Conservation (phyloP, 2,797 vertebrate species). For the Lates japonicus region DNA sequence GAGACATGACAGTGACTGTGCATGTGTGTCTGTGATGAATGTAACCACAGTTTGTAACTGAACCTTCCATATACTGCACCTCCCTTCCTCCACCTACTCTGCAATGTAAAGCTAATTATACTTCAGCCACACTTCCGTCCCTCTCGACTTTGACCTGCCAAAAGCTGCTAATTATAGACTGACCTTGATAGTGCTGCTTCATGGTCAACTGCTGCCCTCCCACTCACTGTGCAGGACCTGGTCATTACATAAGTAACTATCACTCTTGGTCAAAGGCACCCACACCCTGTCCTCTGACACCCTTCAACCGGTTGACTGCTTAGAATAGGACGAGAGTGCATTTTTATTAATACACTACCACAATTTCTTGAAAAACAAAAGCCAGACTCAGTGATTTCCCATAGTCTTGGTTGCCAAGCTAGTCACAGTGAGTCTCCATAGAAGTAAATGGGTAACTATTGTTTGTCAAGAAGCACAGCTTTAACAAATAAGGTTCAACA, state of each 20-base stretch:
- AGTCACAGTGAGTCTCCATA: not conserved
- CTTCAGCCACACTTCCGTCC: slow-evolving; percentile 56
- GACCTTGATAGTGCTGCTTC: slow-evolving; percentile 53
- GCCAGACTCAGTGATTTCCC: not conserved
- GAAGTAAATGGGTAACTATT: not conserved
- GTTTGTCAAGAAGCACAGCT: not conserved
- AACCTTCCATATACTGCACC: no score
- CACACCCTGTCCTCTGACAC: slow-evolving; percentile 43
- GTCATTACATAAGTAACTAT: slow-evolving; percentile 64
- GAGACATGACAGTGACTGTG: slow-evolving; percentile 6
- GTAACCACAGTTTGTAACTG: no score
- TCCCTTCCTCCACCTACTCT: slow-evolving; percentile 41
- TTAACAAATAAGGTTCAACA: not conserved
- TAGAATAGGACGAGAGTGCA: slow-evolving; percentile 10
- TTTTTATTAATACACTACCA: not conserved
- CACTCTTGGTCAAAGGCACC: slow-evolving; percentile 54
- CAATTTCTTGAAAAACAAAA: not conserved
- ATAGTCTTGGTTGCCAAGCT: not conserved
- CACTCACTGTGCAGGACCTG: slow-evolving; percentile 41
- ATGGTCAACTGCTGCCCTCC: slow-evolving; percentile 63
- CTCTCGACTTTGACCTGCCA: slow-evolving; percentile 57
- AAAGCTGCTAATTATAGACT: slow-evolving; percentile 75
- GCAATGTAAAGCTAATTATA: slow-evolving; percentile 65
- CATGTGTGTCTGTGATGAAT: not conserved
- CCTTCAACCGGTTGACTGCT: slow-evolving; percentile 3